Base-by-base conservation (phyloP, 30 jellyfish, hydroid and myxozoan species). In the Aurelia sp. region DNA sequence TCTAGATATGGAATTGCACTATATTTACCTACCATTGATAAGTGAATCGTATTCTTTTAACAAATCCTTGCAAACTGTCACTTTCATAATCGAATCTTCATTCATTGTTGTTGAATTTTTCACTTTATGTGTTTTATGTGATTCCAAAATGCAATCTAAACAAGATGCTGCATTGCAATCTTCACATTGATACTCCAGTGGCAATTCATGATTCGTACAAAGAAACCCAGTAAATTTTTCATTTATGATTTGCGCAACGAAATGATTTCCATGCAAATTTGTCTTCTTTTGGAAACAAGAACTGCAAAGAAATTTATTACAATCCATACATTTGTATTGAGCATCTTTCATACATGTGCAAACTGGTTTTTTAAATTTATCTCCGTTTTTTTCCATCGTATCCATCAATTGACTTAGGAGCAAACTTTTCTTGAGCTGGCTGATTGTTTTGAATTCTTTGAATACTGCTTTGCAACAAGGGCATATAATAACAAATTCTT, bases 351-450 rank as follows among this genome's bases (percentile, higher is more conserved):
- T 17, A 21, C 84, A 72, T 17, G 48, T 19, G 44, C 75, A 64
- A 3, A 13, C 40, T 16, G 40, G 2, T 64, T 44, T 44, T 64
- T 7, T 38, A 38, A 8, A 38, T 1, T 13, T 40, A 35, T 13
- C 18, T 47, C 35, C 69, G 18, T 48, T 44, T 3, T 41, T 41
- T 18, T 38, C 50, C 50, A 38, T 19, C 41, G 84, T 67, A 48
- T 72, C 84, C 35, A 72, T 19, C 9, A 72, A 21, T 41, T 72
- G 84, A 33, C 53, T 40, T 17, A 72, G 22, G 7, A 72, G 61
- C 84, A 72, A 48, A 41, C 67, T 30, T 9, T 48, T 18, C 63
- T 72, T 72, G 8, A 72, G 18, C 20, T 48, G 38, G 70, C 30
- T 38, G 13, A 72, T 48, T 40, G 69, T 19, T 41, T 72, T 13